Evolutionary conservation across 2,888 invertebrate genomes (phyloP).

Genomic region (Onthophagus sagittarius): DNA sequence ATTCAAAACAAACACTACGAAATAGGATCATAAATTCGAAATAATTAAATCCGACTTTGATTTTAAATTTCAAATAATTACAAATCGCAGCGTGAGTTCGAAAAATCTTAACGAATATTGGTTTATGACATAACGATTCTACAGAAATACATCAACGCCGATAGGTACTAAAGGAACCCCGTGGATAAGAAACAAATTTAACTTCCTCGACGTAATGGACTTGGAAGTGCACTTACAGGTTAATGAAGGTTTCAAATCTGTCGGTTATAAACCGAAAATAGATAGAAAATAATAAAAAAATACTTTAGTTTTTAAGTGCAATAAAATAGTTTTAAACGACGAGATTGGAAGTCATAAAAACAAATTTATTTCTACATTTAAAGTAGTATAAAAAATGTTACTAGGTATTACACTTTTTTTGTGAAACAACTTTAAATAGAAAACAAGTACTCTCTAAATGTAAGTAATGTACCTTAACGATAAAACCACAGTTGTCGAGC

Average conservation of each 20-base stretch:
- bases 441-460: not conserved
- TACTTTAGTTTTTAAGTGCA: not conserved
- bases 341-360: no score
- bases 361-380: no score
- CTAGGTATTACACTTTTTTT: no score
- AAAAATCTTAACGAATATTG: no score
- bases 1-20: not conserved
- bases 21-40: not conserved
- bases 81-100: no score
- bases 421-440: not conserved
- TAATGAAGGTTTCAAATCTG: not conserved
- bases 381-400: no score
- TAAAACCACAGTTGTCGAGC: not conserved
- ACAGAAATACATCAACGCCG: not conserved
- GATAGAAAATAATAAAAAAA: not conserved
- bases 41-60: no score
- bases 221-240: not conserved
- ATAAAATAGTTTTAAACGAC: not conserved
- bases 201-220: not conserved
- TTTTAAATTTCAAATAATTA: no score
- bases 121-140: not conserved
- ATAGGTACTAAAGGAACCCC: not conserved
- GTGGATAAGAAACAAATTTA: not conserved
- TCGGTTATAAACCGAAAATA: not conserved
- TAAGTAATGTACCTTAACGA: not conserved